These are phyloP conservation scores for Sciaenops ocellatus DNA, from an alignment of 2,797 vertebrate genomes.

Conservation along the genomic window DNA sequence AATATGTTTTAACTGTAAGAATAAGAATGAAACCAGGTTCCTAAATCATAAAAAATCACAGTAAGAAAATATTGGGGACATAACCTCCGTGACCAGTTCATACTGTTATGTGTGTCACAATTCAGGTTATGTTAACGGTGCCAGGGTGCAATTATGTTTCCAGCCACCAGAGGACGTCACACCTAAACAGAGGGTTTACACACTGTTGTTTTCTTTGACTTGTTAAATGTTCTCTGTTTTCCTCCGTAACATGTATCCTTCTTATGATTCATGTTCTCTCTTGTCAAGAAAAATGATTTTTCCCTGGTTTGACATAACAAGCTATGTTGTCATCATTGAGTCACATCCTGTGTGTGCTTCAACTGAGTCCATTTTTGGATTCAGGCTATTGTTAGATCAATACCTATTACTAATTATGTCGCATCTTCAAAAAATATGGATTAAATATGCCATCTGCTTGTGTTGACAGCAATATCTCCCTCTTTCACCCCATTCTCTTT, in stretches of 20 bases:
- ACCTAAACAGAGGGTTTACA: not conserved
- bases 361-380: not conserved
- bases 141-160: not conserved
- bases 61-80: not conserved
- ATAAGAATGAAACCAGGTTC: not conserved
- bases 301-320: not conserved
- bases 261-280: not conserved
- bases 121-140: not conserved
- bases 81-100: not conserved
- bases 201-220: not conserved
- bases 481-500: not conserved
- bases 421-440: not conserved
- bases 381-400: not conserved
- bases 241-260: not conserved
- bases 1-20: not conserved
- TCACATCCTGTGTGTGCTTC: not conserved
- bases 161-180: slow-evolving; percentile 34
- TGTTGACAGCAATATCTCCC: not conserved
- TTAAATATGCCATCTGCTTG: not conserved
- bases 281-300: not conserved
- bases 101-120: not conserved
- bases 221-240: not conserved
- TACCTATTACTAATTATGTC: not conserved
- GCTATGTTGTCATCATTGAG: not conserved
- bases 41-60: too few species aligned